Base-by-base conservation (phyloP, 2,113 vertebrate species). In the Mustelus asterias region DNA sequence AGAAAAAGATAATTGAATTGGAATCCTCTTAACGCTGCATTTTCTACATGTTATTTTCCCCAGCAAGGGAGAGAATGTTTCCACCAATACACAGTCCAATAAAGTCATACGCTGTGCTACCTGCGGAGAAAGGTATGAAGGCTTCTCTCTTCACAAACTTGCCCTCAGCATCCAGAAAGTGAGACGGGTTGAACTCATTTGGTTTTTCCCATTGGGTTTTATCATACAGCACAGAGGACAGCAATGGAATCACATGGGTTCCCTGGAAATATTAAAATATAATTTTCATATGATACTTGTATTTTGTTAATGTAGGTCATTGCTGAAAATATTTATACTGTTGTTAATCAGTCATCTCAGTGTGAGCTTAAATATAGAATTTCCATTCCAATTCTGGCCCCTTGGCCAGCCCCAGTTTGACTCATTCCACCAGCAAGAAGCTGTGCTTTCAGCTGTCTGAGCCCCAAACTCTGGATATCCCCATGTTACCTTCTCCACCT, bases 71-170 rank as follows among this genome's bases (percentile, higher is more conserved):
- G 14, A 60, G 60, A 10, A 33, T n/a, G 29, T 90, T 54, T 58
- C 26, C 60, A 65, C 10, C 29, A 33, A 60, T 1, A 58, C 7
- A 13, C 3, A 58, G 24, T n/a, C 54, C 33, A 65, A 65, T 3
- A 63, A 65, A 37, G 22, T n/a, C 8, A 58, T 16, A 65, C 9
- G 20, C 8, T 29, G 18, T 9, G 96, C 97, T 96, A 98, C 98
- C 97, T 97, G 97, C 67, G 78, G 97, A 98, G 95, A 98, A 98
- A 1, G 98, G 97, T 96, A 98, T 97, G 96, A 98, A 98, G 0
- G 97, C 98, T 44, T 98, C 98, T 96, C 96, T 97, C 96, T 97
- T 97, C 60, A 97, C 20, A 95, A 98, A 98, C 41, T 97, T 97
- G 3, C 98, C 98, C 7, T 96, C 37, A 5, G 97, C 96, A 96